Evolutionary conservation across 2,888 invertebrate species (phyloP).

Genomic region (Chromoteleia sp.): DNA sequence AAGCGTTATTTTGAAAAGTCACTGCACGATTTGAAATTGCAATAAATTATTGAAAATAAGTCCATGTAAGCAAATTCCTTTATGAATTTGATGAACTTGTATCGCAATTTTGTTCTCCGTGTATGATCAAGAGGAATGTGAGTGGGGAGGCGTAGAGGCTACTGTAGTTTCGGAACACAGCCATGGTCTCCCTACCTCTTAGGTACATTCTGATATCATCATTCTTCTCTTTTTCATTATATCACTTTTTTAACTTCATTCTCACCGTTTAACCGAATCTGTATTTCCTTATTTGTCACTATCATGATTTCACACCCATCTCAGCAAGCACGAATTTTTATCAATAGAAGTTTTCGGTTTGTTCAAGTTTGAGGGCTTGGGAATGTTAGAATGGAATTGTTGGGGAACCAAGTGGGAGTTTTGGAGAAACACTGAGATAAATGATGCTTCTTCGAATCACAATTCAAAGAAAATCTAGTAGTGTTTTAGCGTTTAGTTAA

Average conservation of each 20-base stretch:
- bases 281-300: conserved; percentile 48
- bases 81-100: background rate
- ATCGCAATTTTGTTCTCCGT: conserved; percentile 6
- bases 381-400: conserved; percentile 1
- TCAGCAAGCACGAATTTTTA: conserved; percentile 35
- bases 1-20: too few species aligned
- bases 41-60: too few species aligned
- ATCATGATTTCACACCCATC: conserved; percentile 51
- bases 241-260: conserved; percentile 67
- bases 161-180: conserved; percentile 88
- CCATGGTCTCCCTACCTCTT: conserved; percentile 88
- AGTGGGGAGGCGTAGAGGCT: conserved; percentile 82
- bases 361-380: background rate
- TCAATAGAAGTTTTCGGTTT: background rate
- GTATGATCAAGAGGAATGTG: conserved; percentile 77
- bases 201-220: conserved; percentile 86
- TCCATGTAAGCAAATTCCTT: conserved; percentile 3
- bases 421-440: background rate
- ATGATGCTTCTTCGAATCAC: background rate
- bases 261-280: conserved; percentile 48
- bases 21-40: too few species aligned
- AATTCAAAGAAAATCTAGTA: too few species aligned
- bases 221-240: conserved; percentile 74
- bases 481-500: too few species aligned
- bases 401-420: conserved; percentile 32